These are phyloP conservation scores for Drosophila subquinaria DNA, from an alignment of 2,888 invertebrate species.

Conservation along the genomic window DNA sequence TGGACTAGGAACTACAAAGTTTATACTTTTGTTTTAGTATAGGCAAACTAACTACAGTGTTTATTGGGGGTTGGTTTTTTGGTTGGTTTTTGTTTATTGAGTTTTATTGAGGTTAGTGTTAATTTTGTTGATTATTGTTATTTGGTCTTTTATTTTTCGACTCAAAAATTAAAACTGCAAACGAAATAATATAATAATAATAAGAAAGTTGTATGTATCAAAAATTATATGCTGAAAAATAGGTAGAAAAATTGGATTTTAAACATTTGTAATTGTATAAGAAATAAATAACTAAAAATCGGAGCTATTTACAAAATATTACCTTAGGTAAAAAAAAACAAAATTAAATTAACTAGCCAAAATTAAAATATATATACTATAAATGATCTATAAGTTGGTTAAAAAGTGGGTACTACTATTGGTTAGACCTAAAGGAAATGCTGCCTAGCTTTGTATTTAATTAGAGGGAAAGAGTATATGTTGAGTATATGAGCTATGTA, in stretches of 20 bases:
- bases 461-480: constrained; percentile 6
- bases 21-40: constrained; percentile 62
- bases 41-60: constrained; percentile 66
- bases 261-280: constrained; percentile 77
- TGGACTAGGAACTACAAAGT: constrained; percentile 54
- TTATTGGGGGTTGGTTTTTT: constrained; percentile 58
- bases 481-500: constrained; percentile 20
- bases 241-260: constrained; percentile 74
- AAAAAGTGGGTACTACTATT: constrained; percentile 12
- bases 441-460: constrained; percentile 30
- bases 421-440: constrained; percentile 25
- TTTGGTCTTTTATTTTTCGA: constrained; percentile 37
- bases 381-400: constrained; percentile 21
- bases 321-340: constrained; percentile 35
- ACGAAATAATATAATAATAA: constrained; percentile 70
- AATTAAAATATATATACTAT: constrained; percentile 12
- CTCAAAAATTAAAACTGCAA: constrained; percentile 74
- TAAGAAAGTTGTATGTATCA: constrained; percentile 39
- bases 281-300: constrained; percentile 85
- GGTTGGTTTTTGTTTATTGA: constrained; percentile 38
- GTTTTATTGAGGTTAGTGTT: constrained; percentile 62
- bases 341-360: constrained; percentile 17
- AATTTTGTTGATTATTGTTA: constrained; percentile 50
- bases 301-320: constrained; percentile 30
- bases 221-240: constrained; percentile 73